Evolutionary conservation across 1,140 invertebrate genomes (phyloP).

Genomic region (Nilaparvata lugens): DNA sequence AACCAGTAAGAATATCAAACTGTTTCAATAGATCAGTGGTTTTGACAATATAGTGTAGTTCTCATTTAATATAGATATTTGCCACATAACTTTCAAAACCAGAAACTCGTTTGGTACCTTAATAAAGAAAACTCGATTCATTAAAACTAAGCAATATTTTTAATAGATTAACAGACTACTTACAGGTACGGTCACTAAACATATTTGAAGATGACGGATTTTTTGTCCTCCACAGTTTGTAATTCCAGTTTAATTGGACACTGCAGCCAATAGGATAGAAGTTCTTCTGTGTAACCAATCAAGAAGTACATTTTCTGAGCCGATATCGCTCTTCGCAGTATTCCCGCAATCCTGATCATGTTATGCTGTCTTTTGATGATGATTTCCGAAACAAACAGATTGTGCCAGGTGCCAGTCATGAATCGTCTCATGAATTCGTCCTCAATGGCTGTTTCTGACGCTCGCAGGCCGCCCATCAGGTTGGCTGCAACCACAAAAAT

Average conservation of each 20-base stretch:
- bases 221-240: constrained; percentile 63
- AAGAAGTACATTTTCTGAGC: constrained; percentile 87
- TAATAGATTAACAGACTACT: not conserved
- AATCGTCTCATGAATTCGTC: constrained; percentile 91
- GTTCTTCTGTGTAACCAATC: constrained; percentile 86
- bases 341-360: constrained; percentile 72
- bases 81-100: too few species aligned
- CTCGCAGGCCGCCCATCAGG: constrained; percentile 57
- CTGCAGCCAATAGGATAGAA: constrained; percentile 83
- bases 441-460: constrained; percentile 79
- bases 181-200: constrained; percentile 53
- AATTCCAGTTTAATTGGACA: constrained; percentile 89
- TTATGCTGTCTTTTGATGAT: constrained; percentile 93
- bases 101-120: too few species aligned
- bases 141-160: not conserved
- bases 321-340: constrained; percentile 53
- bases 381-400: constrained; percentile 73
- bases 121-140: too few species aligned
- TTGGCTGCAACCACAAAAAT: constrained; percentile 50
- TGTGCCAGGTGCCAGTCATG: constrained; percentile 84
- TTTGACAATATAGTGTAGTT: too few species aligned
- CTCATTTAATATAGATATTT: too few species aligned
- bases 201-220: constrained; percentile 80
- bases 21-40: too few species aligned
- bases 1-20: too few species aligned